Conservation (phyloP, 53 echinoderm and acorn worm species). For the Crossaster papposus region DNA sequence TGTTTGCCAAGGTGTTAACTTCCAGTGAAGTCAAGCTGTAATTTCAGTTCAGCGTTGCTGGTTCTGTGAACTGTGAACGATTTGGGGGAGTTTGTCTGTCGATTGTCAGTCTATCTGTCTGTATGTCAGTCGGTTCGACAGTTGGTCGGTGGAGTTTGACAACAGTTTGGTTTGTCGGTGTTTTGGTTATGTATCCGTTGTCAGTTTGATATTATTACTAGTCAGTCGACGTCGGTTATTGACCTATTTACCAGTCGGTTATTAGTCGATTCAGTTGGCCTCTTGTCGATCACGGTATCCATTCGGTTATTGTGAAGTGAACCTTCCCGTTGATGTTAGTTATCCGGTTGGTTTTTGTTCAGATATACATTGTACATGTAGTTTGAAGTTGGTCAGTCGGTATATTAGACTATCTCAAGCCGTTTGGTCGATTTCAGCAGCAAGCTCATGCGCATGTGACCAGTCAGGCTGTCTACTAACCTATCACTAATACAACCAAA, state of each 20-base stretch:
- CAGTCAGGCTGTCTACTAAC: not conserved
- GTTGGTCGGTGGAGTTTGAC: slow-evolving; percentile 1
- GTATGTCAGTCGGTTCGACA: not conserved
- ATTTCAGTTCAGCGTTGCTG: not conserved
- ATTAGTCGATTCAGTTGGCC: not conserved
- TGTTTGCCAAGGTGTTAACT: not conserved
- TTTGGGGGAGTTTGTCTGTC: not conserved
- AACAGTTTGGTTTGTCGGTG: not conserved
- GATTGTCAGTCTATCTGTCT: not conserved
- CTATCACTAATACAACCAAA: not conserved
- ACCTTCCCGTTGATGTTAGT: too few relatives aligned
- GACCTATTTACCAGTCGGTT: not conserved
- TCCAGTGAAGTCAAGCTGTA: not conserved
- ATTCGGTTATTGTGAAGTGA: too few relatives aligned
- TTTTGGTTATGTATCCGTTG: not conserved
- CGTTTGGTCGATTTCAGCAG: not conserved
- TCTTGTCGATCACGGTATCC: too few relatives aligned
- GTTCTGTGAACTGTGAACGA: not conserved
- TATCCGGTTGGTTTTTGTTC: too few relatives aligned
- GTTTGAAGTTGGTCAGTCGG: too few relatives aligned
- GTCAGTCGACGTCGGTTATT: not conserved
- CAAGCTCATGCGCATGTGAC: not conserved
- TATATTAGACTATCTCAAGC: not conserved
- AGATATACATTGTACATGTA: too few relatives aligned
- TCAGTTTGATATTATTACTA: not conserved